Base-by-base conservation (phyloP, 2,797 vertebrate species). In the Semaprochilodus insignis region DNA sequence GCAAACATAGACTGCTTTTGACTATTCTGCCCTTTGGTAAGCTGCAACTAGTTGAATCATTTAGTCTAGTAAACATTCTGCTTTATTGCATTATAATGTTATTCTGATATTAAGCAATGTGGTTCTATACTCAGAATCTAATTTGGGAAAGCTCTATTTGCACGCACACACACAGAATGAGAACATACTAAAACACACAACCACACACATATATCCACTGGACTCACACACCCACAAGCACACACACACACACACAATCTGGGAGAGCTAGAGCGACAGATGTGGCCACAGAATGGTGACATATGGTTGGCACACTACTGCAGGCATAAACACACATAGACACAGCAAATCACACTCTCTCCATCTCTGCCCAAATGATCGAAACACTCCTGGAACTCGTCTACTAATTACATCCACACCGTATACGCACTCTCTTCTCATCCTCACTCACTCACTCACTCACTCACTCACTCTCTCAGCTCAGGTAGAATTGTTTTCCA, bases 221-320 rank as follows among this genome's bases (percentile, higher is more conserved):
- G 44, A 76, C 55, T 65, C 48, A 16, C 25, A 31, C 62, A 25
- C 19, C 60, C 77, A 74, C 59, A 65, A 51, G 69, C 48, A 54
- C 40, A 55, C 59, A 54, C 59, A 76, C 74, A 81, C 77, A 82
- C 79, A 67, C 36, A n/a, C 82, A 78, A 57, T 80, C 82, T 87
- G 82, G 74, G 77, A 82, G 70, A 84, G 77, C 69, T 74, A 78
- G 67, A 85, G 84, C 44, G 73, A 86, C 86, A 87, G 86, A 87
- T 87, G 86, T 85, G 86, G 79, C 79, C 86, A 87, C 86, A 86
- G 86, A 87, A 85, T 82, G 80, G 67, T 85, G 82, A 85, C 86
- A 87, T 87, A 87, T 85, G 86, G 86, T 83, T 84, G 84, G 73
- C 80, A 76, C 76, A 83, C 73, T 80, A 84, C 84, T 80, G 82